Conservation (phyloP, 2,113 vertebrate genomes). For the Tonatia bakeri region DNA sequence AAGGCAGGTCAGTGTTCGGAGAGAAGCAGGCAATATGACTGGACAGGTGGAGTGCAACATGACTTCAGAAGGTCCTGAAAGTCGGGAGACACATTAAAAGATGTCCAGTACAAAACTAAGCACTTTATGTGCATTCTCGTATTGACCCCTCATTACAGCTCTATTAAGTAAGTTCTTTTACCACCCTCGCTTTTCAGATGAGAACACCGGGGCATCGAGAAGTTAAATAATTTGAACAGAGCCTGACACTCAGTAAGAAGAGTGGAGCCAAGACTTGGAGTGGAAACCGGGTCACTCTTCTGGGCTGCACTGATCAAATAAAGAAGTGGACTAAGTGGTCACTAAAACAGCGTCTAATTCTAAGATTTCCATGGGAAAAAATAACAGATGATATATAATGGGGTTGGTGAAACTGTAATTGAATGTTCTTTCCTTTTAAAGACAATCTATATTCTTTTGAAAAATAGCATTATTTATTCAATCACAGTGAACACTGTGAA, state of each 20-base stretch:
- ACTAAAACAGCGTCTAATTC: not conserved
- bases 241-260: not conserved
- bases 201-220: not conserved
- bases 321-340: not conserved
- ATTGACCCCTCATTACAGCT: not conserved
- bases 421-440: not conserved
- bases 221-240: not conserved
- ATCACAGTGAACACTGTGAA: not conserved
- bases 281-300: not conserved
- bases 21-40: not conserved
- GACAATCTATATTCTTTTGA: not conserved
- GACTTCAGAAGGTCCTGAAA: not conserved
- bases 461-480: not conserved
- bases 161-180: not conserved
- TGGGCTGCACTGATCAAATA: not conserved
- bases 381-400: not conserved
- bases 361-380: not conserved
- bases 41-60: not conserved
- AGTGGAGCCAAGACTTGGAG: not conserved
- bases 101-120: not conserved
- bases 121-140: not conserved
- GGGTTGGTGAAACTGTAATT: not conserved
- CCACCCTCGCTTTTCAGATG: not conserved
- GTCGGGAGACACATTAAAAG: not conserved
- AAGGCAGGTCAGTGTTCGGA: not conserved